phyloP scores from a whole-genome alignment of 2,888 invertebrate species.

The Phengaris arion region DNA sequence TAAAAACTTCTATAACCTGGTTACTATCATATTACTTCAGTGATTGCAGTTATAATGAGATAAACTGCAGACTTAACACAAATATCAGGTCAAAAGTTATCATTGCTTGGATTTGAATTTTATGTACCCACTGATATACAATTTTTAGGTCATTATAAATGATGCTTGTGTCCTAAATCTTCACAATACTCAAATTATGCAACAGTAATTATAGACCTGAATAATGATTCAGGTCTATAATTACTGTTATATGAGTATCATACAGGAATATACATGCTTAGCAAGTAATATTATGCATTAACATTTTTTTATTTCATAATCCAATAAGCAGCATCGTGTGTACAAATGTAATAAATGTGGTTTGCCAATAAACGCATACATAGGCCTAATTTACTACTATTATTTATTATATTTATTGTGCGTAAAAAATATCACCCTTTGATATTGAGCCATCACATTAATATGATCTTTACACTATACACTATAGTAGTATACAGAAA shows the following conservation, averaged over 20 bases:
- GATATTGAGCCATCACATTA: background rate
- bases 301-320: background rate
- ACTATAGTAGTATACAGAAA: background rate
- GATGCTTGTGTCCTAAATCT: background rate
- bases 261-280: background rate
- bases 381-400: background rate
- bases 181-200: background rate
- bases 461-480: no score
- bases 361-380: background rate
- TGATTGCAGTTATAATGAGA: background rate
- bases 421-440: background rate
- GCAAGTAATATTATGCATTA: constrained; percentile 4
- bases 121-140: background rate
- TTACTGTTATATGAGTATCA: background rate
- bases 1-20: background rate
- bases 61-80: background rate
- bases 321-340: background rate
- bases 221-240: background rate
- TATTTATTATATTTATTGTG: background rate
- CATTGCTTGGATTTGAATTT: background rate
- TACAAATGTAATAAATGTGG: background rate
- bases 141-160: background rate
- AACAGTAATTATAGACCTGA: background rate
- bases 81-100: background rate
- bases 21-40: background rate